Evolutionary conservation across 2,888 invertebrate species (phyloP).

Genomic region (Trachelus stipa): DNA sequence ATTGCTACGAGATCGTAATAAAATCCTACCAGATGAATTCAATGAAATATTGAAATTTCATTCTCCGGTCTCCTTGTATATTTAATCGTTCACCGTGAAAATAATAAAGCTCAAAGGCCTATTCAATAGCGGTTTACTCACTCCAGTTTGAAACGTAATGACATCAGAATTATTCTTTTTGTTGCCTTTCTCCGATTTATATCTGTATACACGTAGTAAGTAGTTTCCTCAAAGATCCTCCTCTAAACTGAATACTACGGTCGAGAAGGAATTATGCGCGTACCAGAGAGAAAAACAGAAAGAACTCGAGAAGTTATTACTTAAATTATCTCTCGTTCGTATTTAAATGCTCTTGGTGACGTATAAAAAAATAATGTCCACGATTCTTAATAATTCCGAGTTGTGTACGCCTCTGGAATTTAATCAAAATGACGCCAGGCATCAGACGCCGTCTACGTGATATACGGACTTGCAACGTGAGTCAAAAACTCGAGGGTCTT

Average conservation of each 20-base stretch:
- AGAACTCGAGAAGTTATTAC: background rate
- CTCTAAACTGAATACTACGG: background rate
- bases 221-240: background rate
- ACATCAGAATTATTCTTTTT: background rate
- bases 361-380: background rate
- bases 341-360: background rate
- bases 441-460: background rate
- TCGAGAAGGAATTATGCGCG: background rate
- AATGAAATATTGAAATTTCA: background rate
- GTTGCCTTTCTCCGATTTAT: background rate
- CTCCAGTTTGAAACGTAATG: background rate
- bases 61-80: background rate
- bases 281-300: background rate
- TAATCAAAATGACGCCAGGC: slow-evolving; percentile 3
- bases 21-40: background rate
- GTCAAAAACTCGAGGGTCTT: background rate
- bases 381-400: background rate
- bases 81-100: background rate
- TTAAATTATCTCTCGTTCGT: background rate
- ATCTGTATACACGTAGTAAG: background rate
- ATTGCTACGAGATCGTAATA: too few species aligned
- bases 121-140: background rate
- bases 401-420: background rate
- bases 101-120: background rate
- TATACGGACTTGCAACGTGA: background rate